phyloP scores from a whole-genome alignment of 2,113 vertebrate genomes.

The Copsychus sechellarum region DNA sequence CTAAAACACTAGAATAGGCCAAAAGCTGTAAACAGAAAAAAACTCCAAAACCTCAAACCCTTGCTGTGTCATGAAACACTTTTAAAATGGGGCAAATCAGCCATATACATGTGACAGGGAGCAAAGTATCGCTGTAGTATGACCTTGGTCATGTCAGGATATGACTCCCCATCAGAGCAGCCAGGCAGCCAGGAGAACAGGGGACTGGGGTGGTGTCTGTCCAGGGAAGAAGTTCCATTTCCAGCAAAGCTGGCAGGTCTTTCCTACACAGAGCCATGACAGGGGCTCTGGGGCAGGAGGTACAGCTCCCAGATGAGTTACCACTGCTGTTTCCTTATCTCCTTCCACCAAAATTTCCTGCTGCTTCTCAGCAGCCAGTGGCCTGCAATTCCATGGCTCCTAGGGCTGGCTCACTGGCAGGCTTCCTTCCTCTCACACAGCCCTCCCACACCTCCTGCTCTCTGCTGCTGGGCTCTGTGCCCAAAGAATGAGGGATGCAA shows the following conservation, averaged over 20 bases:
- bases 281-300: background rate
- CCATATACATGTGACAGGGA: background rate
- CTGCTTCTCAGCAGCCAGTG: background rate
- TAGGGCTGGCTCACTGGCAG: background rate
- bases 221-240: background rate
- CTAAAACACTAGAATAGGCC: background rate
- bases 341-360: background rate
- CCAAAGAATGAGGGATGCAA: background rate
- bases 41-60: accelerated
- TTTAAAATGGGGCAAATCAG: background rate
- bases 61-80: background rate
- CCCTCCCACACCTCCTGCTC: background rate
- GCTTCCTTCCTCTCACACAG: background rate
- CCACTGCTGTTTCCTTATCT: background rate
- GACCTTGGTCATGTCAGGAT: background rate
- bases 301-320: background rate
- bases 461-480: background rate
- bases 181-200: background rate
- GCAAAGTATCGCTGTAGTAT: background rate
- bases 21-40: background rate
- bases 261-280: background rate
- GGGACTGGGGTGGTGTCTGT: background rate
- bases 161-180: background rate
- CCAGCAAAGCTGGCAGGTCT: background rate
- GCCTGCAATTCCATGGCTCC: background rate